phyloP scores from a whole-genome alignment of 2,113 vertebrate genomes.

The Hyla sarda region DNA sequence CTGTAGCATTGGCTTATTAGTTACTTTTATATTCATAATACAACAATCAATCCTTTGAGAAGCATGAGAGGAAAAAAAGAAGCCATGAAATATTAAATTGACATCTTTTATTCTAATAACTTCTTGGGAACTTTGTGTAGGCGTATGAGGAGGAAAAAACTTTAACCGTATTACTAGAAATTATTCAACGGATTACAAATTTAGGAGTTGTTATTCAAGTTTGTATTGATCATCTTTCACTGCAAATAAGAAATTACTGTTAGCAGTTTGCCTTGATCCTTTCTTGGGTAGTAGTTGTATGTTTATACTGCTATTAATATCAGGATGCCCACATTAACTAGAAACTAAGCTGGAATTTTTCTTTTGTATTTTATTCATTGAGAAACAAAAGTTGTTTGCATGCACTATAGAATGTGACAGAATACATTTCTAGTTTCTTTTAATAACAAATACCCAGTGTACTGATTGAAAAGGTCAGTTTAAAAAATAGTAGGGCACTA shows the following conservation, averaged over 20 bases:
- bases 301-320: too few species aligned
- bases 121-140: conserved; percentile 27
- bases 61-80: conserved; percentile 7
- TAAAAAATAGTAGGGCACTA: too few species aligned
- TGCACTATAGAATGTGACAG: too few species aligned
- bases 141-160: background rate
- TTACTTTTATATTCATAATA: conserved; percentile 51
- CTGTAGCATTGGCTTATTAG: conserved; percentile 42
- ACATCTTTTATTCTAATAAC: conserved; percentile 43
- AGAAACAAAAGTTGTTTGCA: too few species aligned
- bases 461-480: too few species aligned
- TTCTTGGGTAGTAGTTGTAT: too few species aligned
- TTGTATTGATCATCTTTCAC: background rate
- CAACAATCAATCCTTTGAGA: conserved; percentile 42
- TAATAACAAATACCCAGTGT: too few species aligned
- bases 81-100: conserved; percentile 31
- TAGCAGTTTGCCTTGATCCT: background rate
- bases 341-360: background rate
- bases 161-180: conserved; percentile 3
- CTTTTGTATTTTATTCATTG: too few species aligned
- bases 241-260: too few species aligned
- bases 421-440: too few species aligned
- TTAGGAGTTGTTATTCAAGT: background rate
- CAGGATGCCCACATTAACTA: too few species aligned
- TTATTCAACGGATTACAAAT: conserved; percentile 1